Evolutionary conservation across 1,140 invertebrate genomes (phyloP), one percentile per base, ranked within the genome.

Genomic region (Rhopalosiphum maidis): DNA sequence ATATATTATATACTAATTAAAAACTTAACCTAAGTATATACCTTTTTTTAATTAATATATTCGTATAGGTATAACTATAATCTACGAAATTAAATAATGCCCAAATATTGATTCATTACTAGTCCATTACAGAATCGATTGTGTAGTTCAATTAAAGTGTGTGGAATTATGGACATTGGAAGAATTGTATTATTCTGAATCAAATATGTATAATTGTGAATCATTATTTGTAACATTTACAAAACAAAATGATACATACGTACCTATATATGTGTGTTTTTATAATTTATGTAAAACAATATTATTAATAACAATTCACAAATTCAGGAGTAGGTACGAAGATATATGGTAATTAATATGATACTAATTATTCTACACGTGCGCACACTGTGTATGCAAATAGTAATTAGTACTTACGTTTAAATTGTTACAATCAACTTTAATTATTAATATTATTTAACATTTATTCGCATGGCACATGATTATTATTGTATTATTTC

Each of bases 381-480:
- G 23, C 25, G 55, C 8, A 23, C 55, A 30, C 1, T 68, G 15
- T 18, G 5, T 18, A 48, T 48, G 46, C 60, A 30, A 30, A 68
- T 68, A 68, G 1, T n/a, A 68, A n/a, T 77, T 15, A 68, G 0
- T 68, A 5, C 30, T 11, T 68, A n/a, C 18, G 60, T 35, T n/a
- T 77, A n/a, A 77, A 77, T n/a, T n/a, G 60, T 77, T n/a, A n/a
- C 30, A n/a, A 77, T n/a, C 30, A 22, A n/a, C 30, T 77, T 18
- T 18, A n/a, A 77, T n/a, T 77, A 77, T 77, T 77, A n/a, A n/a
- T n/a, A 77, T 77, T 77, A 77, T 77, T 77, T 77, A n/a, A 77
- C 2, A 11, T 7, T n/a, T 77, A 77, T 68, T 30, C 4, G 4
- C 9, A 68, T 77, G 15, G 15, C 5, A n/a, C 3, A 60, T 3